Evolutionary conservation across 1,140 invertebrate species (phyloP).

Genomic region (Prorops nasuta): DNA sequence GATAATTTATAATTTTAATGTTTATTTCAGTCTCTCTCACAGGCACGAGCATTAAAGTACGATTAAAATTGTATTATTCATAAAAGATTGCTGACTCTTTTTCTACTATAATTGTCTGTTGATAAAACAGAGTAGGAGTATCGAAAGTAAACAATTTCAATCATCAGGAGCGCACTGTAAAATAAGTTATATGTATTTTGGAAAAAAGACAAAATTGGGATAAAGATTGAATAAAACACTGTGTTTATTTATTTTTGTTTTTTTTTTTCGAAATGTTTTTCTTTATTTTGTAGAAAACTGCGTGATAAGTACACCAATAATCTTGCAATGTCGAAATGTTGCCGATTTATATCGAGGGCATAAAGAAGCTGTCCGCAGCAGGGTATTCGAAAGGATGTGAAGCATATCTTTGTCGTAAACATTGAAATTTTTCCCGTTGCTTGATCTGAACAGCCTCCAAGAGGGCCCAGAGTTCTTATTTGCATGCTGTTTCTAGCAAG

Average conservation of each 20-base stretch:
- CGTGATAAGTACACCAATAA: constrained; percentile 56
- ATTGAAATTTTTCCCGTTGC: background rate
- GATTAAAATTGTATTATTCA: too few species aligned
- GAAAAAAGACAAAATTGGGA: background rate
- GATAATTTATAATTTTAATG: too few species aligned
- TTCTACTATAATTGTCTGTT: too few species aligned
- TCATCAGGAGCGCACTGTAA: too few species aligned
- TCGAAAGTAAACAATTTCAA: too few species aligned
- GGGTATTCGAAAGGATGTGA: background rate
- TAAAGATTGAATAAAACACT: background rate
- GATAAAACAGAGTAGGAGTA: too few species aligned
- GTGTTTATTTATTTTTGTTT: background rate
- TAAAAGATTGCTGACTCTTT: too few species aligned
- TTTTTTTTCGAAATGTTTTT: constrained; percentile 47
- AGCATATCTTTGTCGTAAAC: background rate
- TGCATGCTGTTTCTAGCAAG: constrained; percentile 39
- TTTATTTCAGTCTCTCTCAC: too few species aligned
- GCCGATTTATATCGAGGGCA: constrained; percentile 44
- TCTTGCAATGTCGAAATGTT: constrained; percentile 50
- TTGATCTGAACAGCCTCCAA: constrained; percentile 27
- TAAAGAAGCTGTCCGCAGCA: constrained; percentile 32
- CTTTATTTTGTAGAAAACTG: constrained; percentile 55
- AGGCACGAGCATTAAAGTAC: too few species aligned
- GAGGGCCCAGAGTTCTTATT: constrained; percentile 34
- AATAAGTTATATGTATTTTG: background rate